These are phyloP conservation scores for Sinocyclocheilus grahami DNA, from an alignment of 2,113 vertebrate species.

Conservation along the genomic window DNA sequence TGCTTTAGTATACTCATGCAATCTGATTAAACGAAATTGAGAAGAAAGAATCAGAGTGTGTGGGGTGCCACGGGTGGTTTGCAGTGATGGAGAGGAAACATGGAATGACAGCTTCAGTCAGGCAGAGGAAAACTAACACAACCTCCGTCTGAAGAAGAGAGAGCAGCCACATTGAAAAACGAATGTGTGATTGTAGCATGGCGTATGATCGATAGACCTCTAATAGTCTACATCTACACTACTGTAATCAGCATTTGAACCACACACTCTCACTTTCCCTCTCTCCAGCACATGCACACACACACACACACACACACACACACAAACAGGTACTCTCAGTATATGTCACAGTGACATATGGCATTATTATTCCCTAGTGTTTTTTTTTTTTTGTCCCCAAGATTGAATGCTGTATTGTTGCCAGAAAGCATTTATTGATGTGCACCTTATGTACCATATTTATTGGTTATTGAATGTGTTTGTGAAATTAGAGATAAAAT, in stretches of 20 bases:
- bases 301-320: too few species aligned
- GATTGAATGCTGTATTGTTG: background rate
- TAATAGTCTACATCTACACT: slow-evolving; percentile 8
- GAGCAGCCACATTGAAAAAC: background rate
- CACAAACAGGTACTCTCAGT: too few species aligned
- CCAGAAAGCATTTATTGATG: background rate
- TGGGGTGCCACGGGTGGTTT: background rate
- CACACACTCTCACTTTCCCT: background rate
- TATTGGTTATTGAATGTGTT: too few species aligned
- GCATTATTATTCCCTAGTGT: background rate
- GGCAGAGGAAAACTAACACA: slow-evolving; percentile 23
- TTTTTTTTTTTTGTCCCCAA: background rate
- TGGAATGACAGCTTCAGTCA: slow-evolving; percentile 40
- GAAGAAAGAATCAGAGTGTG: background rate
- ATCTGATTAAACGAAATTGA: background rate
- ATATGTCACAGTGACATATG: background rate
- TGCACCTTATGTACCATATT: too few species aligned
- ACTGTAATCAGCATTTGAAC: background rate
- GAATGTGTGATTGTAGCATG: background rate
- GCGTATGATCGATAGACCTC: slow-evolving; percentile 27
- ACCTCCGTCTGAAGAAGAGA: background rate
- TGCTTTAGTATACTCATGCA: background rate
- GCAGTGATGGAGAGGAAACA: too few species aligned
- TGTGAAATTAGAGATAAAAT: too few species aligned
- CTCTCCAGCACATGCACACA: background rate